Conservation (phyloP, 2,797 vertebrate species). For the Myotis pilosus region DNA sequence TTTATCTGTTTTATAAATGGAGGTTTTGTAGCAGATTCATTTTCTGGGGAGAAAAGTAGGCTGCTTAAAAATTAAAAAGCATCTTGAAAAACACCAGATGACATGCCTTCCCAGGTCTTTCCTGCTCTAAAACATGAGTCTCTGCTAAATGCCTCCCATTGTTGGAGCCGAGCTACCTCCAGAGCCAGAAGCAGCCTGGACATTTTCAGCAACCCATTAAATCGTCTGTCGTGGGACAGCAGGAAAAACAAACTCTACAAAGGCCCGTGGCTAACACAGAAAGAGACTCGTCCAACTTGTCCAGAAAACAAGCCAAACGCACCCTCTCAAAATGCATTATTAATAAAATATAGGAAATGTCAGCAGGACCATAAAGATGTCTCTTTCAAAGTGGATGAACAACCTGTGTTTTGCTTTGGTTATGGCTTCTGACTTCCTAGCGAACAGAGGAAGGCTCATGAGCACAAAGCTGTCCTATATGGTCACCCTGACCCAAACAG, state of each 20-base stretch:
- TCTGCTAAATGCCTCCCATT: conserved; percentile 43
- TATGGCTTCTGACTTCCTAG: not conserved
- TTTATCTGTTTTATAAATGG: conserved; percentile 61
- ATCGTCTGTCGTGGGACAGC: conserved; percentile 36
- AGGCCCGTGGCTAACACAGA: not conserved
- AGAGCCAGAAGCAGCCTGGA: conserved; percentile 50
- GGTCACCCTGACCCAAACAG: conserved; percentile 44
- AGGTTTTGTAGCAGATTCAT: conserved; percentile 34
- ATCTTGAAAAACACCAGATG: conserved; percentile 65
- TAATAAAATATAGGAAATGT: not conserved
- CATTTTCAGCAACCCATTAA: conserved; percentile 62
- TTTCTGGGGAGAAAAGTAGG: not conserved
- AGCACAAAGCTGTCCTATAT: not conserved
- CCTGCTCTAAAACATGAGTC: conserved; percentile 5
- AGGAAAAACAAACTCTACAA: conserved; percentile 53
- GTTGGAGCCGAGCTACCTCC: not conserved
- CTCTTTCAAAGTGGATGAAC: not conserved
- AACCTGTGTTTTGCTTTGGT: conserved; percentile 23
- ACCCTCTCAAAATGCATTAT: not conserved
- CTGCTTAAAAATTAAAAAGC: conserved; percentile 59
- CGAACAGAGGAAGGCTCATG: not conserved
- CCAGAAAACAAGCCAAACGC: not conserved
- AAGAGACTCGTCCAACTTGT: conserved; percentile 1
- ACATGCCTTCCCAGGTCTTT: conserved; percentile 2
- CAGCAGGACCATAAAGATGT: not conserved